Base-by-base conservation (phyloP, 92 coral and sea anemone species). In the Palythoa grandis region DNA sequence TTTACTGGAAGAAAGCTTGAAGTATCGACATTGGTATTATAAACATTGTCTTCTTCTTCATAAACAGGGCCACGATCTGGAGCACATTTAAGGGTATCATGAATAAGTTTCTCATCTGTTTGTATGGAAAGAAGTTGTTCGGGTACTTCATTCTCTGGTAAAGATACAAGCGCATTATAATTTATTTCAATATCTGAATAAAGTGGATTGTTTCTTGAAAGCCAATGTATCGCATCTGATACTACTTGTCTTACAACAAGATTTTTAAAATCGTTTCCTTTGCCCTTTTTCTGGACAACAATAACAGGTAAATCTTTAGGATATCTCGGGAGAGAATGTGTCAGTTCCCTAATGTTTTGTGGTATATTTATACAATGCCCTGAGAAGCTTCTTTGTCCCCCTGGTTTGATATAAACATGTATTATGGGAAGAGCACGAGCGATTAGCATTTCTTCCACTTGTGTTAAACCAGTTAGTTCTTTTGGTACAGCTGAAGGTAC, bases 371-470 rank as follows among this genome's bases (percentile, higher is more conserved):
- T 70, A 38, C 75, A 70, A 70, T 70, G 75, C 35, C 72, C 72
- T 22, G 72, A 67, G 72, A 22, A 67, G 39, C 72, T 39, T 67
- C 72, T 67, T 67, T 67, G 72, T 22, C 72, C 72, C 39, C 72
- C 72, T 67, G 72, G 72, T 67, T 67, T 67, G 35, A 67, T 67
- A 25, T 5, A 67, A 67, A 67, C 39, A 50, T 69, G 85, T 29
- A 66, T 87, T 17, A 87, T 70, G 39, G 89, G 89, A 23, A 87
- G 80, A 68, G 89, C 89, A 87, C 80, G 86, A 48, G 89, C 89
- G 66, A 86, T 77, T 68, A 86, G 25, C 89, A 86, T 86, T 77
- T 86, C 89, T 86, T 85, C 88, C 40, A 56, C 88, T 69, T 85
- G 83, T 16, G 88, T 85, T 24, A 85, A 53, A 17, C 60, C 38